Conservation (phyloP, 2,113 vertebrate genomes). For the Anhinga rufa region DNA sequence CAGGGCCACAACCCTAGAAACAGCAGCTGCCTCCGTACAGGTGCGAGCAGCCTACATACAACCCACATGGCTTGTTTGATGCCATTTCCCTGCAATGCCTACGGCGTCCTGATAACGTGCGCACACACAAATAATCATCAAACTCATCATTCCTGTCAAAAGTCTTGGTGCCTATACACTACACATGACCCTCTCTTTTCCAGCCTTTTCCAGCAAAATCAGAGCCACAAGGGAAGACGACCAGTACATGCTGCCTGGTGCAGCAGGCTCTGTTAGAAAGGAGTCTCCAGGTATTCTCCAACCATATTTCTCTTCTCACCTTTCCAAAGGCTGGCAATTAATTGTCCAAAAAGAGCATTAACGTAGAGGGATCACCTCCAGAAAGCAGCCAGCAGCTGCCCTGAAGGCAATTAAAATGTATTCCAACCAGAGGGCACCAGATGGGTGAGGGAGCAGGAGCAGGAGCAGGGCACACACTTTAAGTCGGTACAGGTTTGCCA, state of each 20-base stretch:
- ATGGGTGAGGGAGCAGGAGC: not conserved
- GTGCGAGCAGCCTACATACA: not conserved
- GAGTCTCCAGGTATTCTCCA: not conserved
- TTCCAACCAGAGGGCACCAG: not conserved
- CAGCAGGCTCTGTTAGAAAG: not conserved
- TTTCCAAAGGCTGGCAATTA: not conserved
- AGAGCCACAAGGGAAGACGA: not conserved
- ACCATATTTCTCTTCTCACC: not conserved
- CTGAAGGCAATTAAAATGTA: not conserved
- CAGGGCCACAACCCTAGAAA: not conserved
- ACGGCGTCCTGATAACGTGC: fast-evolving
- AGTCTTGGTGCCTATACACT: not conserved
- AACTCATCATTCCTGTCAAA: not conserved
- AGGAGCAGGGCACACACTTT: not conserved
- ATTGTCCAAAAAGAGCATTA: not conserved
- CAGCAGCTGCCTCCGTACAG: not conserved
- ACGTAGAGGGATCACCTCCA: not conserved
- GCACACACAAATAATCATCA: not conserved
- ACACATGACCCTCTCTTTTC: not conserved
- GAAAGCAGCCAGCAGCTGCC: not conserved
- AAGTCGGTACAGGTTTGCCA: not conserved
- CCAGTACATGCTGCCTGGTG: not conserved
- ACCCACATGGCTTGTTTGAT: not conserved
- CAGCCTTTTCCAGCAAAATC: not conserved
- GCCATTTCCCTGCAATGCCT: not conserved